Evolutionary conservation across 2,113 vertebrate genomes (phyloP).

Genomic region (Gallinago paraguaiae): DNA sequence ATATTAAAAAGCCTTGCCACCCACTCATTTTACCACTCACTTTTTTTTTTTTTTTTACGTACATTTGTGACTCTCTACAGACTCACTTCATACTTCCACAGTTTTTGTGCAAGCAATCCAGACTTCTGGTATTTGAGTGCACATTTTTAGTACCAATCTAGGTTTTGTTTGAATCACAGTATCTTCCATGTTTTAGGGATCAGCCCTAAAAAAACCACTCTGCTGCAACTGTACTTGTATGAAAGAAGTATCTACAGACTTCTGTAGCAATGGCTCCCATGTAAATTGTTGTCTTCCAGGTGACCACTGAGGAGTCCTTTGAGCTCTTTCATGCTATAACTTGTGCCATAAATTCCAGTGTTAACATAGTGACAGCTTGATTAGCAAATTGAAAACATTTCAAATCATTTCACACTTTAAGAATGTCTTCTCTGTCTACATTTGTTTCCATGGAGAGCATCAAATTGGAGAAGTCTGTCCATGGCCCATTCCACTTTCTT

Average conservation of each 20-base stretch:
- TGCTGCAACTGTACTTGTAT: not conserved
- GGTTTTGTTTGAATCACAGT: not conserved
- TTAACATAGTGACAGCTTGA: not conserved
- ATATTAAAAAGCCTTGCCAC: conserved; percentile 20
- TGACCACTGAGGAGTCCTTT: not conserved
- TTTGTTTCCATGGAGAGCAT: not conserved
- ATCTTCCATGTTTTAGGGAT: not conserved
- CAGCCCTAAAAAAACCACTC: not conserved
- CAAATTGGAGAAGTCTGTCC: not conserved
- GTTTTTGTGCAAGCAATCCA: not conserved
- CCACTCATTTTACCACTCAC: not conserved
- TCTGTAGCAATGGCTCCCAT: not conserved
- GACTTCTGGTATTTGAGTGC: not conserved
- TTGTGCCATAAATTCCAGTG: not conserved
- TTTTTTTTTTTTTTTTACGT: not conserved
- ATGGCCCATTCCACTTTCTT: not conserved
- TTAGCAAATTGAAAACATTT: not conserved
- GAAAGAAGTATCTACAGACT: not conserved
- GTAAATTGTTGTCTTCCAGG: not conserved
- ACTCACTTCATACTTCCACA: not conserved
- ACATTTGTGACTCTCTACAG: not conserved
- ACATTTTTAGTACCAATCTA: not conserved
- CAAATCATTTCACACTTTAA: not conserved
- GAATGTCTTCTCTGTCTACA: not conserved
- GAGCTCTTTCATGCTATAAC: not conserved